A percentile compares a stretch with the other conserved stretches of the same genome.
Evolutionary conservation across 2,113 vertebrate species (phyloP).

Genomic region (Burhinus oedicnemus): DNA sequence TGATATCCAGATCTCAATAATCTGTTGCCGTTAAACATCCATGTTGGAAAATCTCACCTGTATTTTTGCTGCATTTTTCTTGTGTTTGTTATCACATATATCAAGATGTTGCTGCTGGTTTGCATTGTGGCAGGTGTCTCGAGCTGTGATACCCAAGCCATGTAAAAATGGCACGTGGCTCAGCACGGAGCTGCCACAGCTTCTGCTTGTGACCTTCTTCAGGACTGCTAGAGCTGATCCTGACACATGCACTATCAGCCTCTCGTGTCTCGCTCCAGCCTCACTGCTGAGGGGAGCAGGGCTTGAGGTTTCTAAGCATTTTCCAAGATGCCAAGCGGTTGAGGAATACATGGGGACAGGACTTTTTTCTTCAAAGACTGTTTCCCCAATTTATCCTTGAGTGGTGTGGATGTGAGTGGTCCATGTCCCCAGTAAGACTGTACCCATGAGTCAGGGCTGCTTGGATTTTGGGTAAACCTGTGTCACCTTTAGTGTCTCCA

Average conservation of each 20-base stretch:
- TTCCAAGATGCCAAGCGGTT: background rate
- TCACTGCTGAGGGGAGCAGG: fast-evolving
- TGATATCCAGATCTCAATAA: background rate
- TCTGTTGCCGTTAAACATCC: background rate
- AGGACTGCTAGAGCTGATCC: background rate
- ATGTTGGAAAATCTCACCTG: background rate
- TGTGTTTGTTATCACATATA: fast-evolving
- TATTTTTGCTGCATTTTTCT: background rate
- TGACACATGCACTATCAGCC: background rate
- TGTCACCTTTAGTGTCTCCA: background rate
- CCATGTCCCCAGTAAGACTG: fast-evolving
- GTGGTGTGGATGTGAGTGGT: background rate
- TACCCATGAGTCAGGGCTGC: background rate
- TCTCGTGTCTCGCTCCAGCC: background rate
- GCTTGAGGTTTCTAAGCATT: background rate
- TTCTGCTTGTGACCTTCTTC: background rate
- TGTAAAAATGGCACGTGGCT: fast-evolving
- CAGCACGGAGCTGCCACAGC: fast-evolving
- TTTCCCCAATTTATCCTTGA: background rate
- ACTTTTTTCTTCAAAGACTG: background rate
- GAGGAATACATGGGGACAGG: fast-evolving
- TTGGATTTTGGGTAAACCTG: background rate
- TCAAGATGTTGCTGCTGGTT: background rate
- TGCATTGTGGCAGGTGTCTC: fast-evolving
- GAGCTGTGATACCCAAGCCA: background rate